Evolutionary conservation across 2,113 vertebrate genomes (phyloP), one percentile per base, ranked within the genome.

Genomic region (Myrmecophaga tridactyla): DNA sequence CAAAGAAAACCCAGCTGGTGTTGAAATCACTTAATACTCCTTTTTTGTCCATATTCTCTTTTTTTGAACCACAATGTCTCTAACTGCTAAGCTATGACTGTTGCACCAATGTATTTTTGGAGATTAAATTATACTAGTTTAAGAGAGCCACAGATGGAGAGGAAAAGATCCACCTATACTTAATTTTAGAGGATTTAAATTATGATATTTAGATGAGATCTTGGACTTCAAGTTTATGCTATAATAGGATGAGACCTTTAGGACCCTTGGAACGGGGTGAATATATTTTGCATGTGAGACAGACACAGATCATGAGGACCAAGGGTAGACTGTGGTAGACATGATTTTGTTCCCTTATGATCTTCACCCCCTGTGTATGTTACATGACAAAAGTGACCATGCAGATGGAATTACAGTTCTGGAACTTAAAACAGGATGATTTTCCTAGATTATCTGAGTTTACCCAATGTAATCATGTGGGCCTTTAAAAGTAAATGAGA

Each of bases 61-160:
- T 95, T 92, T 94, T 72, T 77, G n/a, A 95, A 76, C 53, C 8
- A 91, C n/a, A 92, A 63, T 89, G 9, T 62, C 76, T 92, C 0
- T 65, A 80, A 90, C 9, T 48, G 6, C 60, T 78, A 83, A 69
- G 21, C 21, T 69, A 41, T 83, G n/a, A 20, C 48, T 93, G 29
- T 81, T 15, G 62, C 29, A 89, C 58, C 14, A 62, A 0, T 87
- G 29, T 90, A 80, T 46, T 87, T 92, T 48, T 13, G 36, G 15
- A 39, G 4, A 76, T 63, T 63, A 46, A 46, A 15, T 76, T 80
- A 27, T 58, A 82, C 36, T 81, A 58, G 60, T 70, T 82, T 90
- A 36, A 94, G 0, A 75, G 23, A 23, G 69, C 25, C 23, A 90
- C 56, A 92, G 29, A 81, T 29, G 39, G 39, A 72, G 23, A 72